Base-by-base conservation (phyloP, 2,113 vertebrate genomes). In the Nannospalax galili region DNA sequence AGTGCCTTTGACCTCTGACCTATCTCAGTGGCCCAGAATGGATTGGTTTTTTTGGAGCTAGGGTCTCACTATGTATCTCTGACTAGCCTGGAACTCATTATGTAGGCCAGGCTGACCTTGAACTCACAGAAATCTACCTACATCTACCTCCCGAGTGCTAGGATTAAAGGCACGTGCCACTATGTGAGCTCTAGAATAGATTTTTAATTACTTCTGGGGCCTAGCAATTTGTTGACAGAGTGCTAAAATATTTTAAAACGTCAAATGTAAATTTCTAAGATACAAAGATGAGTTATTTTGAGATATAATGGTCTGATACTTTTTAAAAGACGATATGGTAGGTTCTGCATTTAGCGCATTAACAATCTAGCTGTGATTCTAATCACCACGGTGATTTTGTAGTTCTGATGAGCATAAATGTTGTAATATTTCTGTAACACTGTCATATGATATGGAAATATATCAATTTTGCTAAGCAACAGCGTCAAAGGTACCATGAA, bases 221-320 rank as follows among this genome's bases (percentile, higher is more conserved):
- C 30, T 24, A 91, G 52, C 62, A 88, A 40, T 32, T 8, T 77
- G 52, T 16, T 90, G 75, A 32, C 67, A 94, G 22, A 56, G 30
- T 88, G 32, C 22, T 58, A 28, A 84, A 35, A 28, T 45, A 48
- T 88, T 93, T 92, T 84, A 48, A 72, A 81, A 84, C 85, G 17
- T 75, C 75, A 92, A 74, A 75, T 90, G 20, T 60, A 90, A 81
- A 90, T 84, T 67, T 80, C 42, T 37, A 37, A 91, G 32, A 37
- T 52, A 81, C 0, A 30, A 42, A 84, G 64, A 56, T 5, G 26
- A 40, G 1, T 77, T 86, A 40, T 86, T 91, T 32, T 40, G 40
- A 70, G 87, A 37, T 85, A 78, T 5, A 48, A 2, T 32, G 8
- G 30, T 40, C 24, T 72, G 37, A 22, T 28, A 32, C 5, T 60